Evolutionary conservation across 2,797 vertebrate genomes (phyloP), one percentile per base, ranked within the genome.

Genomic region (Tachyglossus aculeatus): DNA sequence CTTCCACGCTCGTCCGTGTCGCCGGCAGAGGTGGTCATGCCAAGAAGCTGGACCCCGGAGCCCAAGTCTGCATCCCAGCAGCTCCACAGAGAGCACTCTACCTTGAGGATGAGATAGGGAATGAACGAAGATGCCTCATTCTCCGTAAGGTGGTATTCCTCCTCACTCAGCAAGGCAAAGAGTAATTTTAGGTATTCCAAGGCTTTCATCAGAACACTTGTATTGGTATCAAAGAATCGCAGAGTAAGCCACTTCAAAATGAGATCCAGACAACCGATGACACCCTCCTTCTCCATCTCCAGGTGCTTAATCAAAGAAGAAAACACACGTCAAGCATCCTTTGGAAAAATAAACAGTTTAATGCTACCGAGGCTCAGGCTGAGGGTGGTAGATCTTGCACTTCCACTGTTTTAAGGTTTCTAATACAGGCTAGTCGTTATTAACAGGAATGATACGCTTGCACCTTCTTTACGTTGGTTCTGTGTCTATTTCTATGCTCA

Each of bases 181-280:
- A 99, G 90, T 61, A 98, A 82, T 85, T 99, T 99, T 44, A 99
- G 94, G 78, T 98, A 99, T 78, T 99, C 98, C 88, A 99, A 88
- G 7, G 95, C 76, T 86, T 99, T 99, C 97, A 99, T 99, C 79
- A 99, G 85, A 53, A 99, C 95, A 3, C 95, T 99, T 78, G 98
- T 99, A 85, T 99, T 99, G 29, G 97, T 99, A 88, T 99, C 98
- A 61, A 99, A 99, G 93, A 99, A 99, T 1, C 98, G 91, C 75
- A 99, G 86, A 0, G 96, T 99, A 73, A 99, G 94, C 98, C 98
- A 99, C 85, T 99, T 99, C 50, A 99, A 89, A 67, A 99, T 94
- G 57, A 99, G 92, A 90, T 99, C 98, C 84, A 99, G 86, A 72
- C 96, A 98, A 89, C 95, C 84, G 57, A 99, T 92, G 38, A 96